Evolutionary conservation across 2,113 vertebrate genomes (phyloP).

Genomic region (Rousettus leschenaultii): DNA sequence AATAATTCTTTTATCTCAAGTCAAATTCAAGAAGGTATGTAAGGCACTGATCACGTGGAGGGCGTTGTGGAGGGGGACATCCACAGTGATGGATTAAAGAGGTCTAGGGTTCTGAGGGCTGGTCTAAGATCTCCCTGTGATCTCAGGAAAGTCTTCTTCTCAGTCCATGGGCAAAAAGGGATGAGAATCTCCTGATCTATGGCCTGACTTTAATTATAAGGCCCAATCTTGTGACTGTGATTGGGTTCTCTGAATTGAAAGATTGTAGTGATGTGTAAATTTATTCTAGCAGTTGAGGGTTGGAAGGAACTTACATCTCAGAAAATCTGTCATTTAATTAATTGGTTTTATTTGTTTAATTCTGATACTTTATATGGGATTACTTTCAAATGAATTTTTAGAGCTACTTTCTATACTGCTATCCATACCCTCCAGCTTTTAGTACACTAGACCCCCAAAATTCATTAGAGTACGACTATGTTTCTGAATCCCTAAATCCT

Average conservation of each 20-base stretch:
- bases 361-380: not conserved
- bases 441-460: not conserved
- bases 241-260: not conserved
- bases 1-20: conserved; percentile 44
- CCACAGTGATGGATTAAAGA: not conserved
- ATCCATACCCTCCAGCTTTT: not conserved
- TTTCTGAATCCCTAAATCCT: not conserved
- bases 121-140: not conserved
- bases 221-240: not conserved
- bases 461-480: not conserved
- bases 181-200: not conserved
- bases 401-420: not conserved
- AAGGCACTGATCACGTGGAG: not conserved
- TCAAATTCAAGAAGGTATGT: conserved; percentile 77
- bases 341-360: conserved; percentile 22
- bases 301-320: not conserved
- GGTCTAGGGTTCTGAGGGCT: not conserved
- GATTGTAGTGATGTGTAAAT: not conserved
- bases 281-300: not conserved
- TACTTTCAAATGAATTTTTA: conserved; percentile 30
- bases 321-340: not conserved
- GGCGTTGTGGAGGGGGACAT: not conserved
- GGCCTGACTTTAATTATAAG: not conserved
- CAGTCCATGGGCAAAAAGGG: not conserved
- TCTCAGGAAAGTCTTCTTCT: not conserved